phyloP scores from a whole-genome alignment of 2,113 vertebrate genomes.

The Tamias sibiricus region DNA sequence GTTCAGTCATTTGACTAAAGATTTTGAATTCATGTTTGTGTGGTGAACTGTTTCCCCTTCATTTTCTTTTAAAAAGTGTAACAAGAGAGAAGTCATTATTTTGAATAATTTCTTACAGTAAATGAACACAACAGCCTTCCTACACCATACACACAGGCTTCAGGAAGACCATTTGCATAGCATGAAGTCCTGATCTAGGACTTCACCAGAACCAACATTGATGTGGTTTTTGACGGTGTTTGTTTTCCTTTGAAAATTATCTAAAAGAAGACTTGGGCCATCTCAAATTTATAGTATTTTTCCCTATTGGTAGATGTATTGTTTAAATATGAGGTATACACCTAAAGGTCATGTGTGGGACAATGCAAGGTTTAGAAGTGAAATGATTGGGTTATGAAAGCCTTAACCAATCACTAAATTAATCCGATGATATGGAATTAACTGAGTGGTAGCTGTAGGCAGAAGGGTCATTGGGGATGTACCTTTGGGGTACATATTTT shows the following conservation, averaged over 20 bases:
- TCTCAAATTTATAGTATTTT: neutral
- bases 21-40: neutral
- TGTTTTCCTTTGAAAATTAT: neutral
- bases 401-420: too few relatives aligned
- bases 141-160: neutral
- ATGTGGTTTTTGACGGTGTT: neutral
- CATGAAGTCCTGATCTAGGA: neutral
- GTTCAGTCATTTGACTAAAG: conserved; percentile 7
- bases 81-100: neutral
- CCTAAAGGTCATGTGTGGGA: too few relatives aligned
- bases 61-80: neutral
- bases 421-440: too few relatives aligned
- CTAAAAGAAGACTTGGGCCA: neutral
- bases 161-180: neutral
- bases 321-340: too few relatives aligned
- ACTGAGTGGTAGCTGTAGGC: too few relatives aligned
- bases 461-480: too few relatives aligned
- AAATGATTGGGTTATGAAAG: too few relatives aligned
- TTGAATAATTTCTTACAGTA: neutral
- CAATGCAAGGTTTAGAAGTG: too few relatives aligned
- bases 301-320: neutral
- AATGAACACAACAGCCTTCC: neutral
- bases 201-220: neutral
- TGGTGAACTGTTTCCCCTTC: neutral
- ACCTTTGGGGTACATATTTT: too few relatives aligned